Evolutionary conservation across 2,888 invertebrate species (phyloP), one percentile per base, ranked within the genome.

Genomic region (Erebia palarica): DNA sequence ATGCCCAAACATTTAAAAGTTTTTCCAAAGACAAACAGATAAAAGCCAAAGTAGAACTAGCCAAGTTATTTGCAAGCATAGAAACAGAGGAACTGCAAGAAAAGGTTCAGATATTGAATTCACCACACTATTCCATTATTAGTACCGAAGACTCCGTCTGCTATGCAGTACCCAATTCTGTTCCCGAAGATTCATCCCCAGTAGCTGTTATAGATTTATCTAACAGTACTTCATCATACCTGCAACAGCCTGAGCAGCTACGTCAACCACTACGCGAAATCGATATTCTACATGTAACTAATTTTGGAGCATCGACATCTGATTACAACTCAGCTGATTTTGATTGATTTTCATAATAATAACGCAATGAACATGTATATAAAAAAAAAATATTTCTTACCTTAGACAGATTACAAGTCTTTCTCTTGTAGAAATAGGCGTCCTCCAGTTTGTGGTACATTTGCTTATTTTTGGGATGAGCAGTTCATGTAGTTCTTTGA

Each of bases 391-490:
- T 21, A 21, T 21, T 21, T 21, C 21, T 21, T 21, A 68, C 68
- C 61, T 70, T 57, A 70, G 60, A 65, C 68, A 71, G 65, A 71
- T 71, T 67, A 65, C 68, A 60, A 72, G 68, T 68, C 65, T 68
- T 68, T 72, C 72, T 72, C 69, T 72, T 72, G 69, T 69, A 65
- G 69, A 65, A 65, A 72, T 69, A 65, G 72, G 65, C 47, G 53
- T 71, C 71, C 71, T 71, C 67, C 71, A 71, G 58, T 71, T 71
- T 68, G 67, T 71, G 42, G 36, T 51, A 18, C 53, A 51, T 27
- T 65, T 65, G 36, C 49, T 18, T 51, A 65, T 49, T 65, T 49
- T 65, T 27, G 67, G 68, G 60, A 59, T 65, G 18, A 72, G 59
- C 65, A 72, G 61, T 53, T 65, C 57, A 57, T 72, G 72, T 61